Evolutionary conservation across 2,888 invertebrate species (phyloP), one percentile per base, ranked within the genome.

Genomic region (Acrocyrtus sp.): DNA sequence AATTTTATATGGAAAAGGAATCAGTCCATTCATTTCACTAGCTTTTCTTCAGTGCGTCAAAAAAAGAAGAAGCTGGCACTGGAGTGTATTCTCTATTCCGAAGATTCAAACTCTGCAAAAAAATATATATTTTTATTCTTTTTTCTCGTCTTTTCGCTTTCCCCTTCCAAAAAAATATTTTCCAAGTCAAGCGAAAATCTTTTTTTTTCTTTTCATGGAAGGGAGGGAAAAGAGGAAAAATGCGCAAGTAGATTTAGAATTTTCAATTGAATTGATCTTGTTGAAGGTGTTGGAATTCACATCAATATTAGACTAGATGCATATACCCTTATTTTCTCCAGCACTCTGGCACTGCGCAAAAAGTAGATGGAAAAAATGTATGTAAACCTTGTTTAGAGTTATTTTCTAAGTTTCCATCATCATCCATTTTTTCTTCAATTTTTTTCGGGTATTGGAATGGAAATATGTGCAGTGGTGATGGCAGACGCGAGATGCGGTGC

Each of bases 231-330:
- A n/a, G n/a, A n/a, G n/a, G n/a, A n/a, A n/a, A n/a, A n/a, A n/a
- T n/a, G n/a, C n/a, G n/a, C n/a, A n/a, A n/a, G n/a, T 21, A 50
- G 39, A 56, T 26, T 21, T 50, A 51, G 43, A 45, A 62, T 70
- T 70, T 70, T 70, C 70, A 57, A 70, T 70, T 70, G 48, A 62
- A 62, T 62, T 70, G 70, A 58, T 60, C 54, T 50, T 54, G 75
- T 62, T 66, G 66, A 67, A n/a, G 75, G 75, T 75, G 75, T 70
- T 72, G 70, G 75, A 75, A 75, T 75, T 75, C 75, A 53, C 70
- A 75, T 75, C 66, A 73, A 73, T 65, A 66, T 57, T 39, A 39
- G 6, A 39, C 12, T 39, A 15, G 6, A 39, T 39, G 39, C 6
- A 10, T 10, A 10, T 6, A 39, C 6, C 12, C 6, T 15, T 39